Conservation (phyloP, 2,113 vertebrate species). For the Saccopteryx leptura region DNA sequence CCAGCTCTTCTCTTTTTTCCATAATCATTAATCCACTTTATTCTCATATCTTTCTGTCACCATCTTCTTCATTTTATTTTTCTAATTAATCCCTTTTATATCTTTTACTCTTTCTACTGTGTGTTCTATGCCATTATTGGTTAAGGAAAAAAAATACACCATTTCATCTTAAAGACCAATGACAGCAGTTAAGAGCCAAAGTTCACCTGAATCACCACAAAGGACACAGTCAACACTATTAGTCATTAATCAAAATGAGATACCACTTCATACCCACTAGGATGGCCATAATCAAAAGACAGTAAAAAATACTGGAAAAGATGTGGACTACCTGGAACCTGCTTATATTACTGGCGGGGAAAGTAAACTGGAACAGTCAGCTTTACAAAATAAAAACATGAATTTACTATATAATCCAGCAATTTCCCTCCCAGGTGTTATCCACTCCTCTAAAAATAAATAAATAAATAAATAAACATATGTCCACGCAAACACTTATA, state of each 20-base stretch:
- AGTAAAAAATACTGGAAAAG: neutral
- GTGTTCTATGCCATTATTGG: neutral
- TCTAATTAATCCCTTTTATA: neutral
- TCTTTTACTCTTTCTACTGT: neutral
- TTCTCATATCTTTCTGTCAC: neutral
- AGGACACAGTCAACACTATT: neutral
- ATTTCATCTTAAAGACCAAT: neutral
- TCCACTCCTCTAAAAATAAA: neutral
- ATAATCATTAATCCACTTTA: neutral
- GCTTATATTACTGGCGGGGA: neutral
- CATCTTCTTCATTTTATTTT: slow-evolving; percentile 32
- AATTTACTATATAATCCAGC: neutral
- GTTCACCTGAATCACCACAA: neutral
- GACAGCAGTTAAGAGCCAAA: neutral
- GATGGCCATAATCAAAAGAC: neutral
- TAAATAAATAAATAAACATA: neutral
- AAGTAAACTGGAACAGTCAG: neutral
- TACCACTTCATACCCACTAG: neutral
- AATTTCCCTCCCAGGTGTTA: neutral
- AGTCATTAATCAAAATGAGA: neutral
- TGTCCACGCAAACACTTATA: neutral
- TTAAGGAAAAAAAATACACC: neutral
- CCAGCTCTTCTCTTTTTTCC: neutral
- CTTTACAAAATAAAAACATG: neutral
- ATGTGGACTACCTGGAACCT: neutral